phyloP scores from a whole-genome alignment of 2,888 invertebrate species.

The Rhagophthalmus giganteus region DNA sequence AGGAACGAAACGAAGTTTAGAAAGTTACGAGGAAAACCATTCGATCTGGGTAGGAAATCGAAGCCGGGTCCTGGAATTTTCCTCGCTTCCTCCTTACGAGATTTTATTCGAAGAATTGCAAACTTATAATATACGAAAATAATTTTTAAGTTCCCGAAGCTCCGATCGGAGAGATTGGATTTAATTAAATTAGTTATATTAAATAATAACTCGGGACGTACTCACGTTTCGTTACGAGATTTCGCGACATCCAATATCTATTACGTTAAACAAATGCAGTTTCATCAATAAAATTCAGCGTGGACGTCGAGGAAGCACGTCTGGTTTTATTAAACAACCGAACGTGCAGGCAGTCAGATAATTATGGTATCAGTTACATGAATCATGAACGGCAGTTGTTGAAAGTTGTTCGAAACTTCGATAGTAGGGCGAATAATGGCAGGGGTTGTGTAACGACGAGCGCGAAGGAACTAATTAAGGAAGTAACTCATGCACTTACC shows the following conservation, averaged over 20 bases:
- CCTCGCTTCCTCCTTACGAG: slow-evolving; percentile 4
- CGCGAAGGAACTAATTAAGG: slow-evolving; percentile 25
- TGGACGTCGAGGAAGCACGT: background rate
- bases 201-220: background rate
- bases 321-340: background rate
- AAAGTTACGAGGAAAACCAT: slow-evolving; percentile 12
- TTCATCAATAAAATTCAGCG: too few species aligned
- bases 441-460: slow-evolving; percentile 23
- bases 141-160: background rate
- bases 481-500: slow-evolving; percentile 26
- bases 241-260: too few species aligned
- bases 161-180: background rate
- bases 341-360: background rate
- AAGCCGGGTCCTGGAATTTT: slow-evolving; percentile 4
- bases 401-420: slow-evolving; percentile 22
- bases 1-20: slow-evolving; percentile 8
- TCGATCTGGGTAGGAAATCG: slow-evolving; percentile 13
- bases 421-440: slow-evolving; percentile 25
- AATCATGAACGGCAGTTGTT: slow-evolving; percentile 14
- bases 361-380: background rate
- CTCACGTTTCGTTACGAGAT: too few species aligned
- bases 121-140: background rate
- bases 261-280: too few species aligned
- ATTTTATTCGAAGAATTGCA: slow-evolving; percentile 4
- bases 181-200: background rate